Base-by-base conservation (phyloP, 2,888 invertebrate genomes). In the Allacma fusca region DNA sequence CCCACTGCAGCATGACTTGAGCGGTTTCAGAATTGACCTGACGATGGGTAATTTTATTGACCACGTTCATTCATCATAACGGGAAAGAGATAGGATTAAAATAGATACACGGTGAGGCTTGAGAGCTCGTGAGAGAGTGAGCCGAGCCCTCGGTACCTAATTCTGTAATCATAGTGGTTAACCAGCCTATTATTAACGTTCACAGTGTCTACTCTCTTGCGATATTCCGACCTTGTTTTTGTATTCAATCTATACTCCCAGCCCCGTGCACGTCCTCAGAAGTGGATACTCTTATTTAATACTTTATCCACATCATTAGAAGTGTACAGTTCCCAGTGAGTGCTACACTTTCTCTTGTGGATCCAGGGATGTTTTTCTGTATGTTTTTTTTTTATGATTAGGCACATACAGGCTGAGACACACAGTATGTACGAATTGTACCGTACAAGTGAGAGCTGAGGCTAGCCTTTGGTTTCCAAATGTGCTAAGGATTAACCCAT, bases 401-500 rank as follows among this genome's bases (percentile, higher is more conserved):
- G n/a, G n/a, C n/a, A n/a, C n/a, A n/a, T n/a, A n/a, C n/a, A n/a
- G n/a, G n/a, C n/a, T n/a, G n/a, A n/a, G n/a, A n/a, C n/a, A n/a
- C n/a, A n/a, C n/a, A n/a, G n/a, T n/a, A n/a, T n/a, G n/a, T n/a
- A n/a, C n/a, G n/a, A n/a, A n/a, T n/a, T n/a, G n/a, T n/a, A n/a
- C n/a, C n/a, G n/a, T n/a, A n/a, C n/a, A n/a, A n/a, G n/a, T n/a
- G n/a, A n/a, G n/a, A n/a, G n/a, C n/a, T n/a, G n/a, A n/a, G n/a
- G n/a, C n/a, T n/a, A n/a, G n/a, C 50, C n/a, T 50, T 13, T 50
- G 40, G 40, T 40, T 40, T 40, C 40, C 7, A 13, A 40, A 40
- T 13, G 40, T 40, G 40, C 7, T 40, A 72, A 62, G 34, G 59
- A 73, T 73, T 73, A 73, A 73, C 64, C 73, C 73, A 73, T 74